A percentile compares a stretch with the other conserved stretches of the same genome.
phyloP scores from a whole-genome alignment of 2,797 vertebrate species.

The Heteromormyrus szaboi region DNA sequence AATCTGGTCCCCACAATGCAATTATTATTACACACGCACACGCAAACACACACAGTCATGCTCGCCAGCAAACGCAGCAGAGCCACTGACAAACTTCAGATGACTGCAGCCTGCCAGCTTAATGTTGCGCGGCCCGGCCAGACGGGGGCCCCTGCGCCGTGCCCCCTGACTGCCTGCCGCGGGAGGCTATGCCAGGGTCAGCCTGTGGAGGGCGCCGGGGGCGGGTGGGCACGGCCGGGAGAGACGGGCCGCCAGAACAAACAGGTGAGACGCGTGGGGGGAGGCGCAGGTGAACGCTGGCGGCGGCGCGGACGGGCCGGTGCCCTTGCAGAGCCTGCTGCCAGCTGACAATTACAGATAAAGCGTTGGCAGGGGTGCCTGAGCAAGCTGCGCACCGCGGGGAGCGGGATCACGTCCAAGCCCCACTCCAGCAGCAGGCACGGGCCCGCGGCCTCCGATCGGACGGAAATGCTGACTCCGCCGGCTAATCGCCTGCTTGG shows the following conservation, averaged over 20 bases:
- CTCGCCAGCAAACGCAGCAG: not conserved
- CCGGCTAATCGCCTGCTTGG: conserved; percentile 57
- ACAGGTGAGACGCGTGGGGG: conserved; percentile 1
- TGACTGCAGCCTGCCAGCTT: conserved; percentile 17
- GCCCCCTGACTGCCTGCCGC: not conserved
- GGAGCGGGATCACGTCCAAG: not conserved
- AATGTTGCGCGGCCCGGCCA: not conserved
- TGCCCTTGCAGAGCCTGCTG: conserved; percentile 9
- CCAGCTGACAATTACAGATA: conserved; percentile 9
- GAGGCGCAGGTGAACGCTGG: not conserved
- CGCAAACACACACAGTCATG: not conserved
- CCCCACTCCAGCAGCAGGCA: not conserved
- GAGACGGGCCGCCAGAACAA: not conserved
- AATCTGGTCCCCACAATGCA: not conserved
- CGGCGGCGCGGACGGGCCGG: not conserved
- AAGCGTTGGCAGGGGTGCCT: conserved; percentile 2
- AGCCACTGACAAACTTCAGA: conserved; percentile 12
- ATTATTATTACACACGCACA: not conserved
- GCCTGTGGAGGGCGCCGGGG: not conserved
- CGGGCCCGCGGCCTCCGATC: conserved; percentile 49
- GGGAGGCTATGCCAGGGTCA: not conserved
- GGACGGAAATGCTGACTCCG: conserved; percentile 51
- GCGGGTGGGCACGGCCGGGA: not conserved
- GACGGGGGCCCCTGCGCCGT: not conserved
- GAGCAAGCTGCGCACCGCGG: not conserved